These are phyloP conservation scores for Drosophila prosaltans DNA, from an alignment of 1,140 invertebrate species.

Conservation along the genomic window DNA sequence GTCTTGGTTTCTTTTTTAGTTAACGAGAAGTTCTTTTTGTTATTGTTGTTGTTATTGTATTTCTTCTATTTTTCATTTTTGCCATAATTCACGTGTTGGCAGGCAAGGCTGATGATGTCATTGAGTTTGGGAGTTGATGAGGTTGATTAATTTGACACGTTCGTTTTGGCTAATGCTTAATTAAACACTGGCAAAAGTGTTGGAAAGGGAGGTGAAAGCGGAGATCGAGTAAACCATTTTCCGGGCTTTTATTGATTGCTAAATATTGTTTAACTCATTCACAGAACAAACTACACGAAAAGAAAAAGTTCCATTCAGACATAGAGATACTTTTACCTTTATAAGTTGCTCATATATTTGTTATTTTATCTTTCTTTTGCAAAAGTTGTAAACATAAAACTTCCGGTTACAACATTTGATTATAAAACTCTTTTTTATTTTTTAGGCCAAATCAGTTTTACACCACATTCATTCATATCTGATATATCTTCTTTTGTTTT, in stretches of 20 bases:
- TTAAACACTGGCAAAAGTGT: slow-evolving; percentile 31
- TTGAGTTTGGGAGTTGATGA: slow-evolving; percentile 33
- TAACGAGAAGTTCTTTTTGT: slow-evolving; percentile 30
- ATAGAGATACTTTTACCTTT: too few species aligned
- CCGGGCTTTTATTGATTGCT: neutral
- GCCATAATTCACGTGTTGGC: slow-evolving; percentile 73
- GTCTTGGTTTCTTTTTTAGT: slow-evolving; percentile 7
- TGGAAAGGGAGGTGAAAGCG: slow-evolving; percentile 54
- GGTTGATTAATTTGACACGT: slow-evolving; percentile 60
- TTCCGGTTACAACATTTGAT: slow-evolving; percentile 15
- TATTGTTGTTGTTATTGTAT: slow-evolving; percentile 9
- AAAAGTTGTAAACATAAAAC: too few species aligned
- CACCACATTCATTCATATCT: slow-evolving; percentile 3
- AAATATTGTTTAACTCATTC: neutral
- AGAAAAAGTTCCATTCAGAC: too few species aligned
- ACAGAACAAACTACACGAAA: too few species aligned
- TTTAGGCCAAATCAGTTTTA: slow-evolving; percentile 3
- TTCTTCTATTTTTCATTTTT: slow-evolving; percentile 27
- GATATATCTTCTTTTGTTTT: slow-evolving; percentile 7
- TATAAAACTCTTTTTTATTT: neutral
- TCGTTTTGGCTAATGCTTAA: slow-evolving; percentile 31
- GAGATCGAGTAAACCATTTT: slow-evolving; percentile 32
- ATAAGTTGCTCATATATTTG: too few species aligned
- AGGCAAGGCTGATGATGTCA: slow-evolving; percentile 67
- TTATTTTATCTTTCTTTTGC: too few species aligned